Evolutionary conservation across 1,140 invertebrate genomes (phyloP), one percentile per base, ranked within the genome.

Genomic region (Zaprionus taronus): DNA sequence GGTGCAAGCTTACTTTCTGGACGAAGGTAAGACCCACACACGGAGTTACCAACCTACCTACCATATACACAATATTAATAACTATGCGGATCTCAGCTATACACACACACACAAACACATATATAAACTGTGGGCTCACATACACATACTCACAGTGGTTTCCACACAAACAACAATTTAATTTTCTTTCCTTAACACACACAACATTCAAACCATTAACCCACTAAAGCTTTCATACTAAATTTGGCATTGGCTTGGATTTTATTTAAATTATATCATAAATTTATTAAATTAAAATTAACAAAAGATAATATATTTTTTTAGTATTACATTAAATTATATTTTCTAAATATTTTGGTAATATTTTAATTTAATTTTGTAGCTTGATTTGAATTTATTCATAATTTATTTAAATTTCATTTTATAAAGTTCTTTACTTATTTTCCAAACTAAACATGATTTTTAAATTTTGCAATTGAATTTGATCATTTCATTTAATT

Each of bases 11-110:
- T 94, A 93, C 82, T 93, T 93, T 87, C 91, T 93, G 77, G 92
- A 96, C 93, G 95, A 96, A 94, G 95, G 94, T 95, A 94, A 91
- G 91, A 75, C 81, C 79, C 67, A 67, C 58, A 67, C 58, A 72
- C 56, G 64, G 81, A 62, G 71, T 72, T 76, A 75, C 49, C 9
- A 22, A 22, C 55, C 36, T 67, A 44, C 41, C 41, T 44, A 44
- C 6, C 41, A 47, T 47, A 41, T 36, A 34, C 31, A 34, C 31
- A 34, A 34, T 34, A 34, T 11, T 47, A 36, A 53, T 56, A 55
- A 60, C 34, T 56, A 51, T 57, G 75, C 63, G 74, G 68, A 65
- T 61, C 72, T 71, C 76, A 72, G 60, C 71, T 56, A 51, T 49
- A 63, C 47, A 53, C 41, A 17, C 41, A 55, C 64, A 72, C 69